These are phyloP conservation scores for Oxytorus armatus DNA, from an alignment of 2,888 invertebrate species.

Conservation along the genomic window DNA sequence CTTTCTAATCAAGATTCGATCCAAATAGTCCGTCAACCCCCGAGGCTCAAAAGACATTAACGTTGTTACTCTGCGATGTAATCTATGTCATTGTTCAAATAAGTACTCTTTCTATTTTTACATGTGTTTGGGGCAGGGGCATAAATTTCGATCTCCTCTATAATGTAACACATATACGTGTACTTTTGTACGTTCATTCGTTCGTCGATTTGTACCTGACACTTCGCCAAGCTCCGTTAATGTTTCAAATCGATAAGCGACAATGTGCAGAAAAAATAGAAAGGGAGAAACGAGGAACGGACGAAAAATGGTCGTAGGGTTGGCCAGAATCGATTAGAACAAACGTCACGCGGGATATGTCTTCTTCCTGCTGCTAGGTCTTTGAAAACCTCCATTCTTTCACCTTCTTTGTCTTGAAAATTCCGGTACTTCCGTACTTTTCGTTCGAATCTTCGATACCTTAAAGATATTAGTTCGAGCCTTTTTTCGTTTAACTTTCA, in stretches of 20 bases:
- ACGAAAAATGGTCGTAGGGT: conserved; percentile 32
- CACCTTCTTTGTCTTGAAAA: background rate
- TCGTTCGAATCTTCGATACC: background rate
- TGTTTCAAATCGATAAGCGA: conserved; percentile 20
- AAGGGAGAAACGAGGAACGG: background rate
- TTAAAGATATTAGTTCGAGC: background rate
- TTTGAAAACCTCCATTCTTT: background rate
- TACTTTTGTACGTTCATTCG: background rate
- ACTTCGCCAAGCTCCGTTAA: background rate
- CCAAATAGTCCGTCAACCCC: conserved; percentile 24
- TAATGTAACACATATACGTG: background rate
- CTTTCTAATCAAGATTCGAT: conserved; percentile 22
- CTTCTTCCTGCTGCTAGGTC: background rate
- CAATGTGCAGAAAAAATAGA: background rate
- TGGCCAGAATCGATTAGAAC: conserved; percentile 38
- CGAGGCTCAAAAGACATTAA: background rate
- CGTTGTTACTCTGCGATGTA: background rate
- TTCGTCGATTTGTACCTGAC: conserved; percentile 3
- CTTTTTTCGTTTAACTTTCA: background rate
- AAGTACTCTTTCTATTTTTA: background rate
- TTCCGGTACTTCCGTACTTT: background rate
- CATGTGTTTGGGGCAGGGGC: too few relatives aligned
- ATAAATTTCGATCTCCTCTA: background rate
- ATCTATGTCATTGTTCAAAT: background rate
- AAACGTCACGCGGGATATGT: conserved; percentile 22